Conservation (phyloP, 2,113 vertebrate species). For the Ovis canadensis region DNA sequence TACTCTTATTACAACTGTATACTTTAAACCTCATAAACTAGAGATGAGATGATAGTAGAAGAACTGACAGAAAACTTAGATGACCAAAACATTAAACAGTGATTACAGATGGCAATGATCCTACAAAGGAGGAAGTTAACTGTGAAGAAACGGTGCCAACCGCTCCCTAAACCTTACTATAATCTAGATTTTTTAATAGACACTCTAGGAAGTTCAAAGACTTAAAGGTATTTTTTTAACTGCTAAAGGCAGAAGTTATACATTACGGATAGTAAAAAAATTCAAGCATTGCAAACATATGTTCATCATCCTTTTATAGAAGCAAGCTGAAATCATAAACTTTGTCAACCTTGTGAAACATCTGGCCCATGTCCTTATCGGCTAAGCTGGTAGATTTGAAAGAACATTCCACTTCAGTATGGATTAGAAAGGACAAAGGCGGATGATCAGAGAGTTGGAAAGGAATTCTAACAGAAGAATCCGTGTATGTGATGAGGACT, state of each 20-base stretch:
- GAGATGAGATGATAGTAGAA: background rate
- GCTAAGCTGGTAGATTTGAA: background rate
- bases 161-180: background rate
- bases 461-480: background rate
- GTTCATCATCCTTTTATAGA: background rate
- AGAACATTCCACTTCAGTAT: background rate
- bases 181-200: background rate
- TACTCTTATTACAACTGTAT: background rate
- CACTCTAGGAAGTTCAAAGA: background rate
- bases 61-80: background rate
- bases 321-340: background rate
- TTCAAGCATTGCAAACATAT: background rate
- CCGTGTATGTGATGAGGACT: background rate
- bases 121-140: background rate
- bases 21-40: slow-evolving; percentile 16
- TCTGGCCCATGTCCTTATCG: background rate
- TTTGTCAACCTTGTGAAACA: background rate
- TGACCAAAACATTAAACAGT: background rate
- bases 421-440: slow-evolving; percentile 38
- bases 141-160: background rate
- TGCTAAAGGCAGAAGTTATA: slow-evolving; percentile 16
- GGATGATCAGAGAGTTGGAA: background rate
- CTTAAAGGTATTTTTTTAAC: background rate
- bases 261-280: background rate
- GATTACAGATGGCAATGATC: background rate